Conservation (phyloP, 2,113 vertebrate genomes). For the Platysteira castanea region DNA sequence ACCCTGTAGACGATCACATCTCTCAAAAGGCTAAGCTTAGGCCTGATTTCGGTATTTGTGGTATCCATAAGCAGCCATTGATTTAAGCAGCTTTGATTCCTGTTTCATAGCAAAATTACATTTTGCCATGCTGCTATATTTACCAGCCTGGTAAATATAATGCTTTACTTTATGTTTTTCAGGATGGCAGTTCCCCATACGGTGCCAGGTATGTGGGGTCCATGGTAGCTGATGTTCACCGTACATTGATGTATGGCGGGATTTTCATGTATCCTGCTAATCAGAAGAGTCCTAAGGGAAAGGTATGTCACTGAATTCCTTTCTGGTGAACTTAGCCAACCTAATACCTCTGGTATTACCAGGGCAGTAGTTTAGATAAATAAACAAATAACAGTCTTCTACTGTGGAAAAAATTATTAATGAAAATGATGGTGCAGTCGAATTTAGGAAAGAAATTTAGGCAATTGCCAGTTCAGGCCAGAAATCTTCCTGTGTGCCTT, state of each 20-base stretch:
- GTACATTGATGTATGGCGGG: slow-evolving; percentile 93
- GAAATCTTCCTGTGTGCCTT: not conserved
- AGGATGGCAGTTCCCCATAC: slow-evolving; percentile 88
- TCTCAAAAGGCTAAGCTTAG: not conserved
- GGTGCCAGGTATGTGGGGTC: slow-evolving; percentile 93
- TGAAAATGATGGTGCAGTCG: accelerated
- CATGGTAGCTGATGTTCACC: slow-evolving; percentile 96
- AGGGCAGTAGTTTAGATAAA: not conserved
- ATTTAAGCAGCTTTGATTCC: not conserved
- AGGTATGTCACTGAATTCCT: slow-evolving; percentile 72
- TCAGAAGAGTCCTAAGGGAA: slow-evolving; percentile 95
- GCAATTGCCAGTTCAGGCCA: not conserved
- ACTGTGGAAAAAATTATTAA: not conserved
- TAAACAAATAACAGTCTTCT: not conserved
- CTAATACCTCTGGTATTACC: not conserved
- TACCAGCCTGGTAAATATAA: not conserved
- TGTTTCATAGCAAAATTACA: not conserved
- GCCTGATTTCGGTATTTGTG: not conserved
- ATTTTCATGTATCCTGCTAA: slow-evolving; percentile 96
- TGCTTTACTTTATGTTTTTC: not conserved
- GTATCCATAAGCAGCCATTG: not conserved
- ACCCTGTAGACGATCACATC: accelerated
- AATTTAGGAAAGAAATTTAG: not conserved
- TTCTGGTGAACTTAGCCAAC: slow-evolving; percentile 53
- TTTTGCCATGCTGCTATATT: not conserved